Evolutionary conservation across 2,888 invertebrate genomes (phyloP), one percentile per base, ranked within the genome.

Genomic region (Hyposoter didymator): DNA sequence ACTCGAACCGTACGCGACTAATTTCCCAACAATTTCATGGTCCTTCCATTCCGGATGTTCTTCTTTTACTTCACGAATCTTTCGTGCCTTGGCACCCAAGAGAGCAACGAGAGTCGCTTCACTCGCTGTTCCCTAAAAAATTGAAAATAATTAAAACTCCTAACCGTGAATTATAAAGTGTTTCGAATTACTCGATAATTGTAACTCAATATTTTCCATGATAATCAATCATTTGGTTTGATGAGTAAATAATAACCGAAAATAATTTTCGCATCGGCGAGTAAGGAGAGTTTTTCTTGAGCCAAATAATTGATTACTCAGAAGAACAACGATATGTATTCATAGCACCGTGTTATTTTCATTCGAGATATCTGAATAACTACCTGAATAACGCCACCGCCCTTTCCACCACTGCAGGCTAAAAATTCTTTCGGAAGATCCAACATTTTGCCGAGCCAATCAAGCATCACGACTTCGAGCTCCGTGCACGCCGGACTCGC

Each of bases 401-500:
- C 98, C 82, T 97, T 97, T 0, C 97, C 98, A 0, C 95, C 95
- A 0, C 97, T 96, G 87, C 96, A 96, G 0, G 98, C 97, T 72
- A 99, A 94, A 94, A 99, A 99, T 89, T 96, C 96, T 22, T 96
- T 95, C 0, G 99, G 99, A 6, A 99, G 95, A 0, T 97, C 97
- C 78, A 99, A 92, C 97, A 99, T 97, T 94, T 98, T 98, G 64
- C 98, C 99, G 88, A 99, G 94, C 99, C 99, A 99, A 94, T 99
- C 98, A 92, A 99, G 94, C 97, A 98, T 98, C 32, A 98, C 97
- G 1, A 99, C 98, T 94, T 99, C 99, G 82, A 99, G 94, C 93
- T 99, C 99, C 0, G 99, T 99, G 92, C 99, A 99, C 0, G 99
- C 98, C 0, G 99, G 99, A 94, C 98, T 98, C 0, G 98, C 97